Evolutionary conservation across 2,113 vertebrate genomes (phyloP), one percentile per base, ranked within the genome.

Genomic region (Tricholaema leucomelas): DNA sequence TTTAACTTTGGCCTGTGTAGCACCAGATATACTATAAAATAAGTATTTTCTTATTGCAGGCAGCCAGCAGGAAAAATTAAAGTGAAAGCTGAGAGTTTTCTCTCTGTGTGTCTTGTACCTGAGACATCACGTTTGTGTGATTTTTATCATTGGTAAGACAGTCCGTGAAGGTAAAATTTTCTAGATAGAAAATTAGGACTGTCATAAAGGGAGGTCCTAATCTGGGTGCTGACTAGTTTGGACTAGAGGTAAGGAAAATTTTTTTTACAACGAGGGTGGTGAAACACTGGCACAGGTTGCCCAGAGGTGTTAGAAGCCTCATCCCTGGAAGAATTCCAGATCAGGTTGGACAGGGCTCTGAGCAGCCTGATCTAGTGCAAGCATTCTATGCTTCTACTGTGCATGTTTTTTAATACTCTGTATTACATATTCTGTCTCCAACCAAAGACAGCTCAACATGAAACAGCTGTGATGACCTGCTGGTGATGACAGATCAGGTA

Each of bases 81-180:
- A 56, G 40, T 63, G n/a, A 27, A 60, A 69, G 54, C 11, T 40
- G 20, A 66, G 10, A 52, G 19, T 36, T 63, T 42, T 54, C 15
- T 48, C 1, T 4, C 1, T 1, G 2, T 33, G 24, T 50, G 3
- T 38, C 13, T 9, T 31, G 20, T 25, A 44, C n/a, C 33, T 69
- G 65, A 54, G 63, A 55, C 14, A 13, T 19, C 20, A 36, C 18
- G 19, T 15, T 65, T 27, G 27, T 4, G 1, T 25, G 35, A 74
- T 64, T 15, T 38, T 27, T 11, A 24, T 36, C 16, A 15, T 27
- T 59, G 73, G 78, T 58, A 64, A 88, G 80, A 59, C 23, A 31
- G 23, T 59, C 58, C n/a, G 42, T 33, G 55, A 55, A 77, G 75
- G 59, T 75, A 65, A 91, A 75, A 19, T 25, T n/a, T 13, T 55